Base-by-base conservation (phyloP, 2,113 vertebrate species). In the Carassius gibelio region DNA sequence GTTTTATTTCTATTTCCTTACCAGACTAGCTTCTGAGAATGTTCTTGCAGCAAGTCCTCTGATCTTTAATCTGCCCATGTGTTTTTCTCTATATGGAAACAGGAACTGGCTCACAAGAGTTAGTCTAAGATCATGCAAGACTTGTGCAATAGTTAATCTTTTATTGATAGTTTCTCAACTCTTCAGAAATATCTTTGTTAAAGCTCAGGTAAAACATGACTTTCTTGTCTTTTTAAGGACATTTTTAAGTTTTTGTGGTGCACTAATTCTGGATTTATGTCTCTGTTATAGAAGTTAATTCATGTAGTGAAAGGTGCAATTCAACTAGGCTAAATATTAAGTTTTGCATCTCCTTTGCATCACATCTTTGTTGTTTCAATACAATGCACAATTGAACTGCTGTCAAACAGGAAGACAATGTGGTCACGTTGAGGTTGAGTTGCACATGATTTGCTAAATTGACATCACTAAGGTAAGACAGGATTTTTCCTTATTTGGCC, bases 331-430 rank as follows among this genome's bases (percentile, higher is more conserved):
- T 55, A 55, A 11, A 26, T n/a, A 23, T 62, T 26, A 23, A 62
- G 23, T 48, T 14, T 52, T 75, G 72, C 72, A 17, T 75, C n/a
- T 50, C 72, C 23, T 64, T 64, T 64, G 26, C 62, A 55, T 55
- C 15, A 17, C 52, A 64, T 64, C 4, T 76, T 64, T 81, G 38
- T 26, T 81, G 23, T 81, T 30, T 48, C 9, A 66, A 81, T 64
- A 64, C 21, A 66, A 66, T 81, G 38, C 23, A 68, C 30, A 30
- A 48, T 76, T 48, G 19, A 57, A 36, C 45, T 78, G n/a, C 62
- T 79, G 78, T 88, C n/a, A 81, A 75, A 87, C 86, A 89, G 88
- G 86, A 87, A 87, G 75, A 14, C 5, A 17, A 61, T 83, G 88
- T 80, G 82, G 85, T 83, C 52, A 74, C 13, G 61, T 57, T 17